Evolutionary conservation across 2,113 vertebrate species (phyloP).

Genomic region (Chlorocebus sabaeus): DNA sequence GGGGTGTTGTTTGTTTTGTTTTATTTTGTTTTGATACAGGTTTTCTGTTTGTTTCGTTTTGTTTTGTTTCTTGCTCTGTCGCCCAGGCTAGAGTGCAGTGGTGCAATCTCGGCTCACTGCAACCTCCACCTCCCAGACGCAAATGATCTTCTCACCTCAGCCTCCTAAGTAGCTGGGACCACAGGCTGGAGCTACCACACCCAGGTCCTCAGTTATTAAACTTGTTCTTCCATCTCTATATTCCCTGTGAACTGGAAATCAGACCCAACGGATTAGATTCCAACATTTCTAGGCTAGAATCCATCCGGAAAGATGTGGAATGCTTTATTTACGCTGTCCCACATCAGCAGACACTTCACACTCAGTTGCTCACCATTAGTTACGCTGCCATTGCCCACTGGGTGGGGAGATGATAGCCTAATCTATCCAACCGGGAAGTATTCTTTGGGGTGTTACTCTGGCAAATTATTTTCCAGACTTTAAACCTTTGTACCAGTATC

Average conservation of each 20-base stretch:
- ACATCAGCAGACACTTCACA: neutral
- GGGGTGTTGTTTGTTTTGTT: too few relatives aligned
- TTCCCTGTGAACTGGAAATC: neutral
- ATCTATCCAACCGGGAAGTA: neutral
- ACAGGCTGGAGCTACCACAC: too few relatives aligned
- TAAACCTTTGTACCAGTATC: neutral
- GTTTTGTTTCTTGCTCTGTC: too few relatives aligned
- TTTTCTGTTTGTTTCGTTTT: too few relatives aligned
- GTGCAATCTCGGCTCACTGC: too few relatives aligned
- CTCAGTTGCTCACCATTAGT: too few relatives aligned
- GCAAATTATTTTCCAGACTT: neutral
- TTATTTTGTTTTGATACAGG: too few relatives aligned
- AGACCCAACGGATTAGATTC: neutral
- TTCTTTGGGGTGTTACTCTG: neutral
- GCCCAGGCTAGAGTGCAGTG: too few relatives aligned
- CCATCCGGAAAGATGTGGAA: neutral
- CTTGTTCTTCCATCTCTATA: neutral
- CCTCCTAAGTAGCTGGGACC: too few relatives aligned
- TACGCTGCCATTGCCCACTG: too few relatives aligned
- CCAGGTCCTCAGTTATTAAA: neutral
- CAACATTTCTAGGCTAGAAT: neutral
- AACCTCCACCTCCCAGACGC: too few relatives aligned
- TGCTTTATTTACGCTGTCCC: fast-evolving
- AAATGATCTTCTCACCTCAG: too few relatives aligned
- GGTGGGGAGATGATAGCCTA: neutral